Base-by-base conservation (phyloP, 2,797 vertebrate genomes). In the Intellagama lesueurii region DNA sequence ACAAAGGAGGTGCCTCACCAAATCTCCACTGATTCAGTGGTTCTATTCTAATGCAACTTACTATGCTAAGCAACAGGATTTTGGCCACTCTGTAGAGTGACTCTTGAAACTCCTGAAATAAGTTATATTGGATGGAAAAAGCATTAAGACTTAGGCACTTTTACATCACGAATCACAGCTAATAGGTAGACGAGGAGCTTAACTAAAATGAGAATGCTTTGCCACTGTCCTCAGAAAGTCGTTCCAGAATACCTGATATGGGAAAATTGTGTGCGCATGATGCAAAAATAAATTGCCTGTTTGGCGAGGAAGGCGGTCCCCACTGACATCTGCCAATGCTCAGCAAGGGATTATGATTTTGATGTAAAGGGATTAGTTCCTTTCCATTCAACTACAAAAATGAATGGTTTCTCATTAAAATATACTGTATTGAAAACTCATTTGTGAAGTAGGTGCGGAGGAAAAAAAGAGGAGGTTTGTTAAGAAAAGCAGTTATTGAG, bases 341-440 rank as follows among this genome's bases (percentile, higher is more conserved):
- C 28, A 68, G 76, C 75, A 66, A 4, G 32, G 77, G 76, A 49
- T 77, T n/a, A 40, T 2, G n/a, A 40, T 87, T 80, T 81, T 44
- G 35, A 88, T 92, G 85, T 84, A 76, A 92, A 92, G 92, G 2
- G 28, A 64, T 30, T 76, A 24, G 3, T 78, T 12, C 7, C 76
- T 68, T 30, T 83, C 72, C 40, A 49, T 88, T 83, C 70, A 82
- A 70, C 80, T 88, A 76, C 88, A 72, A 81, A 82, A 92, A 70
- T 35, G 17, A 56, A 83, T 44, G 52, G 56, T 64, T 26, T 87
- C 88, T 90, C 60, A 87, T 91, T 81, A 89, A 40, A 85, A 86
- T 73, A 81, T 85, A 89, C 44, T 9, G 3, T 68, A 88, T 14
- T 56, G 56, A 66, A 82, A 47, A 76, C 56, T 83, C n/a, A 81